Conservation (phyloP, 2,888 invertebrate species). For the Eucriotettix oculatus region DNA sequence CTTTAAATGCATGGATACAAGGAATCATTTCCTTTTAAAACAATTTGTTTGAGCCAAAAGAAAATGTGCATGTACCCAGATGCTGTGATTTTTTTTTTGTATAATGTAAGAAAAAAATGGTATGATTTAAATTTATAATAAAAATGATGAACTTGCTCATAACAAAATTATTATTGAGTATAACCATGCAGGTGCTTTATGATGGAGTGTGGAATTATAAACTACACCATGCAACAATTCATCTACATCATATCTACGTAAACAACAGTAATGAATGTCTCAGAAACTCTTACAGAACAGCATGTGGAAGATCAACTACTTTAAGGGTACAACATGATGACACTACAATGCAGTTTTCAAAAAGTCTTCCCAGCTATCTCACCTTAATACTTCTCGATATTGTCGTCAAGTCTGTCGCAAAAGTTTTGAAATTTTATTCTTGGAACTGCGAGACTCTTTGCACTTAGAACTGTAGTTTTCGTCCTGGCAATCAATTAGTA, state of each 20-base stretch:
- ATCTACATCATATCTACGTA: neutral
- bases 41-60: too few species aligned
- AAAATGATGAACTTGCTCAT: too few species aligned
- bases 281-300: neutral
- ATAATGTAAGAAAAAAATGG: too few species aligned
- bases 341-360: too few species aligned
- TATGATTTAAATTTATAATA: too few species aligned
- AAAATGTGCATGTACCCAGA: too few species aligned
- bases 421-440: neutral
- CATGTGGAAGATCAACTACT: neutral
- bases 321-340: neutral
- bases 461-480: neutral
- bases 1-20: too few species aligned
- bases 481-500: neutral
- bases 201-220: neutral
- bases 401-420: neutral
- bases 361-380: neutral
- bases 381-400: neutral
- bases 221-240: neutral
- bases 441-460: neutral
- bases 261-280: neutral
- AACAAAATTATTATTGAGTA: too few species aligned
- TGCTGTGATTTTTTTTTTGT: too few species aligned
- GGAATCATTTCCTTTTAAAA: too few species aligned
- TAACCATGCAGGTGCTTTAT: conserved; percentile 2